Conservation (phyloP, 2,113 vertebrate genomes). For the Paratilapia polleni region DNA sequence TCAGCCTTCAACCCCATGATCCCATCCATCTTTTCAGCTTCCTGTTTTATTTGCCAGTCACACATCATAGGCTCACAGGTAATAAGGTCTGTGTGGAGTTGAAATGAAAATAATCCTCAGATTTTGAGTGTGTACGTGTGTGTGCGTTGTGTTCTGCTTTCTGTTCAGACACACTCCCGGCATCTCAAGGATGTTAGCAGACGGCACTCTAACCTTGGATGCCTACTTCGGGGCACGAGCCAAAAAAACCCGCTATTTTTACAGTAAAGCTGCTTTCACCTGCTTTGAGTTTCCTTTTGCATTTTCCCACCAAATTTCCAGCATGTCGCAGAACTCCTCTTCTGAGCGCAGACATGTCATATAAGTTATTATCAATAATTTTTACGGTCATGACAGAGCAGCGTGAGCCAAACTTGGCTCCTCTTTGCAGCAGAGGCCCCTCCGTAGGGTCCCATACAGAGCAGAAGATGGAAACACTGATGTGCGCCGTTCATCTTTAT, state of each 20-base stretch:
- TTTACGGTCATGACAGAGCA: constrained; percentile 38
- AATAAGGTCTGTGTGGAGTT: constrained; percentile 2
- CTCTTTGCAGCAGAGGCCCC: constrained; percentile 35
- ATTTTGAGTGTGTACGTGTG: not conserved
- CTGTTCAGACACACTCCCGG: constrained; percentile 20
- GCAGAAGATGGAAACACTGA: constrained; percentile 57
- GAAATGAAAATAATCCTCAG: constrained; percentile 1
- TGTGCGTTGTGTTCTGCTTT: constrained; percentile 12
- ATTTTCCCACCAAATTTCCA: constrained; percentile 17
- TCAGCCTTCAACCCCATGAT: constrained; percentile 12
- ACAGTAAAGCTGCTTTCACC: constrained; percentile 15
- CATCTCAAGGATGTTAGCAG: constrained; percentile 24
- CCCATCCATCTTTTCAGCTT: constrained; percentile 3
- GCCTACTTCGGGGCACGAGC: not conserved
- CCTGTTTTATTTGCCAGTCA: constrained; percentile 30
- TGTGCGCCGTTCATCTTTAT: constrained; percentile 59
- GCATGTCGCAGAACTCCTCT: constrained; percentile 2
- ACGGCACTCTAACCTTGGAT: constrained; percentile 1
- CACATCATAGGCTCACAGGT: not conserved
- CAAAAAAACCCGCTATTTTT: not conserved
- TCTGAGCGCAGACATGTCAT: constrained; percentile 8
- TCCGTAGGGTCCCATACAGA: constrained; percentile 7
- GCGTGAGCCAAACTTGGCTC: constrained; percentile 46
- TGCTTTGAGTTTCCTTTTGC: constrained; percentile 14
- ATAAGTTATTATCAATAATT: constrained; percentile 56